phyloP scores from a whole-genome alignment of 1,140 invertebrate species.

The Lamellibrachia luymesi region DNA sequence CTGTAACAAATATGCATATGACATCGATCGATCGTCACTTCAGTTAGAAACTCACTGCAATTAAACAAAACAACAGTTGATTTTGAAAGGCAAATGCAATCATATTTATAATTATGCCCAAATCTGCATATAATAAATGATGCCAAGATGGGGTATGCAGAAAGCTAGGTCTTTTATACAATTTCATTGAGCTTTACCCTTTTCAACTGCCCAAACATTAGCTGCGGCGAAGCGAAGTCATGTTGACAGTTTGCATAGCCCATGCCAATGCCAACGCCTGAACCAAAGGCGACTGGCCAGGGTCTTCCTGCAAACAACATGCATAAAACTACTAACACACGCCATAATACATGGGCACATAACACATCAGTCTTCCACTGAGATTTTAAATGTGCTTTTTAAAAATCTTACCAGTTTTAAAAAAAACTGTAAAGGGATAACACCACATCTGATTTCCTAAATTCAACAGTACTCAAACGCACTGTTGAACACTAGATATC shows the following conservation, averaged over 20 bases:
- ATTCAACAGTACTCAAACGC: background rate
- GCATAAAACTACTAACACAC: background rate
- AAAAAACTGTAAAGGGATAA: background rate
- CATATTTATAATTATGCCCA: background rate
- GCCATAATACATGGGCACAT: background rate
- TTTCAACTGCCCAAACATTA: background rate
- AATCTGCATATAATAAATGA: background rate
- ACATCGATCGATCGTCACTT: too few species aligned
- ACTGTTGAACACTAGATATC: background rate
- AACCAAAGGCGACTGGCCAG: conserved; percentile 54
- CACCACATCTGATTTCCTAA: background rate
- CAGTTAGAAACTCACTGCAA: too few species aligned
- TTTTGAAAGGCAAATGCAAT: too few species aligned
- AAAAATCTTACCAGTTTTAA: background rate
- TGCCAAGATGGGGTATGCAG: background rate
- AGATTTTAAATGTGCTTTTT: background rate
- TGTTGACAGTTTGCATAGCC: conserved; percentile 61
- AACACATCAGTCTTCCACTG: background rate
- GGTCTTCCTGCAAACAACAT: conserved; percentile 41
- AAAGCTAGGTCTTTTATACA: too few species aligned
- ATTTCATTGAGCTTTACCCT: background rate
- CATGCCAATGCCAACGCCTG: conserved; percentile 58
- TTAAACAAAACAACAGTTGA: too few species aligned
- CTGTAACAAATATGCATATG: too few species aligned
- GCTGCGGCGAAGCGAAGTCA: conserved; percentile 46